Evolutionary conservation across 1,140 invertebrate genomes (phyloP).

Genomic region (Phocides pigmalion): DNA sequence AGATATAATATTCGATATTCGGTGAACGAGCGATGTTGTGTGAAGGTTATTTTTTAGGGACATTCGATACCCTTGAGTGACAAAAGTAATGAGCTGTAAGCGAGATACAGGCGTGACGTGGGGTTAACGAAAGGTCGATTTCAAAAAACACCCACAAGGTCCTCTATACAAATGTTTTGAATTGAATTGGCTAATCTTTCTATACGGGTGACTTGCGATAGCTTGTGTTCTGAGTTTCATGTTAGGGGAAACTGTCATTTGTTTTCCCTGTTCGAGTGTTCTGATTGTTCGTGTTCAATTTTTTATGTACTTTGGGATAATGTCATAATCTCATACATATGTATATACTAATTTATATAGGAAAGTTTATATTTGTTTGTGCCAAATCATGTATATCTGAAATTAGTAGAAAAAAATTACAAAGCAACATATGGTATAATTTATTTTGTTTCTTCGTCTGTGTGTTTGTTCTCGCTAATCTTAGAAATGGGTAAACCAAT

Average conservation of each 20-base stretch:
- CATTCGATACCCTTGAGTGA: slow-evolving; percentile 30
- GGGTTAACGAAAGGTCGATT: slow-evolving; percentile 23
- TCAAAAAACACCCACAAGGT: not conserved
- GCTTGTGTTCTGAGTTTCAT: not conserved
- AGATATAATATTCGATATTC: slow-evolving; percentile 7
- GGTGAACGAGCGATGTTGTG: slow-evolving; percentile 5
- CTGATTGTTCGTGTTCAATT: not conserved
- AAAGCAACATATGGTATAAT: too few relatives aligned
- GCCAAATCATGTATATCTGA: too few relatives aligned
- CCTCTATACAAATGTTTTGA: slow-evolving; percentile 10
- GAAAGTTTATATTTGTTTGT: too few relatives aligned
- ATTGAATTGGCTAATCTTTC: slow-evolving; percentile 16
- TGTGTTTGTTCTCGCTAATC: too few relatives aligned
- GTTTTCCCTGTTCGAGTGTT: too few relatives aligned
- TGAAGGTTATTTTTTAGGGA: slow-evolving; percentile 27
- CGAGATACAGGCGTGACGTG: slow-evolving; percentile 25
- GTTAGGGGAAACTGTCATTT: too few relatives aligned
- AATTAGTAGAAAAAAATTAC: too few relatives aligned
- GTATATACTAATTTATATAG: too few relatives aligned
- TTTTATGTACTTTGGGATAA: not conserved
- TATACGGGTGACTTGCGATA: not conserved
- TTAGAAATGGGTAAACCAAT: too few relatives aligned
- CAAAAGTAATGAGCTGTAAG: slow-evolving; percentile 36
- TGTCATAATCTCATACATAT: too few relatives aligned
- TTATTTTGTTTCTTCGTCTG: too few relatives aligned